Evolutionary conservation across 2,797 vertebrate species (phyloP).

Genomic region (Dicrostonyx torquatus): DNA sequence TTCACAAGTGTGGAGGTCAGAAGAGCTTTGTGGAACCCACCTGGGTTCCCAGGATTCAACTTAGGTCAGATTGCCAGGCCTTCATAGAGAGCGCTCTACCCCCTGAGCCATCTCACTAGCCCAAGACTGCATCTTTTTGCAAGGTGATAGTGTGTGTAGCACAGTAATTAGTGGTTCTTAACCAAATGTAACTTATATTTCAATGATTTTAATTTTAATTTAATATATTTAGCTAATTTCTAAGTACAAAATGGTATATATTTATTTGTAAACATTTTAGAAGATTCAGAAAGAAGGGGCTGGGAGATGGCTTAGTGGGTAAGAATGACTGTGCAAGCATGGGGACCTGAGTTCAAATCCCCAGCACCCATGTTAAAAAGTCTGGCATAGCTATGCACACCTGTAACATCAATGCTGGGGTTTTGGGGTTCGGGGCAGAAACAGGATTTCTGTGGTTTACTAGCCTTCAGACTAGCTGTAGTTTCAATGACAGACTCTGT

Average conservation of each 20-base stretch:
- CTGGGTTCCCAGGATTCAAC: not conserved
- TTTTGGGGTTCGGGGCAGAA: not conserved
- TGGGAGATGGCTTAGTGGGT: not conserved
- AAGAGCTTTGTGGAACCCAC: not conserved
- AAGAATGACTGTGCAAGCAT: not conserved
- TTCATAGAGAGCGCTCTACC: not conserved
- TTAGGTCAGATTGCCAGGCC: not conserved
- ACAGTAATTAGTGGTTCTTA: not conserved
- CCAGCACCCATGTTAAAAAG: not conserved
- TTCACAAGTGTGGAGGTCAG: not conserved
- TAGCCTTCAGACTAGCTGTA: not conserved
- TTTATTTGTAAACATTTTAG: conserved; percentile 12
- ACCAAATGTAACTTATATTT: not conserved
- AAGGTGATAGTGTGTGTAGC: not conserved
- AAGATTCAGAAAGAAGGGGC: conserved; percentile 5
- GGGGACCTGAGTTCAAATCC: not conserved
- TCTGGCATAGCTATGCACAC: not conserved
- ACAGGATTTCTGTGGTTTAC: not conserved
- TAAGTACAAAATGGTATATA: not conserved
- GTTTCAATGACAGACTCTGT: not conserved
- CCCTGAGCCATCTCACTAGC: not conserved
- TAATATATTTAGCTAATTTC: not conserved
- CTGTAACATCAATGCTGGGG: no score
- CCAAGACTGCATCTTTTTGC: not conserved
- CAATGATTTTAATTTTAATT: not conserved